These are phyloP conservation scores for Acanthosoma haemorrhoidale DNA, from an alignment of 2,888 invertebrate genomes.

Conservation along the genomic window DNA sequence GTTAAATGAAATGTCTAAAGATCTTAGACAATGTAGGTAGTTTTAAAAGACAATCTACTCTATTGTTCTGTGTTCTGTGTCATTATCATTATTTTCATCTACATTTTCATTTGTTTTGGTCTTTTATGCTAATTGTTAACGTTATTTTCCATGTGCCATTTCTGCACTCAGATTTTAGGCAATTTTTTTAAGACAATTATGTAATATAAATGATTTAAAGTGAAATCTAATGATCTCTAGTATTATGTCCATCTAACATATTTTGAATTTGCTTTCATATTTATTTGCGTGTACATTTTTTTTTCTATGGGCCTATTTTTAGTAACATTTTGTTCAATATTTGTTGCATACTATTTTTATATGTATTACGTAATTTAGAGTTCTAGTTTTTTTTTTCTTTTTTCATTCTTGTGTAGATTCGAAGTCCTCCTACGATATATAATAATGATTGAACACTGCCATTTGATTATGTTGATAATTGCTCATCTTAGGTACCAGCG, in stretches of 20 bases:
- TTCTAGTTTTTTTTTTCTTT: constrained; percentile 20
- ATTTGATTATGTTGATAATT: constrained; percentile 24
- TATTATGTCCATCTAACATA: constrained; percentile 31
- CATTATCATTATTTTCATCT: background rate
- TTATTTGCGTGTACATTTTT: constrained; percentile 25
- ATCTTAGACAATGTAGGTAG: background rate
- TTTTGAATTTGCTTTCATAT: constrained; percentile 30
- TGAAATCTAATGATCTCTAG: constrained; percentile 34
- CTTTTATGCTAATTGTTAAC: too few relatives aligned
- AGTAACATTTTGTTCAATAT: constrained; percentile 11
- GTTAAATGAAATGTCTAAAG: constrained; percentile 5
- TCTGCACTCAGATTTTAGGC: constrained; percentile 15
- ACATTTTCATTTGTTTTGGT: background rate
- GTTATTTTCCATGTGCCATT: constrained; percentile 30
- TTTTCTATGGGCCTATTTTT: constrained; percentile 25
- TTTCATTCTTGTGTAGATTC: background rate
- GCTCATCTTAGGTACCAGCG: constrained; percentile 25
- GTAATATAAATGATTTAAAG: constrained; percentile 18
- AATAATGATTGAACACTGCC: constrained; percentile 25
- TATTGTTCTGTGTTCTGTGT: too few relatives aligned
- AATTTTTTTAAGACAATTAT: constrained; percentile 16
- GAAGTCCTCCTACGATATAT: background rate
- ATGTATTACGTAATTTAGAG: constrained; percentile 1
- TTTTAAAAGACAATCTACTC: constrained; percentile 9
- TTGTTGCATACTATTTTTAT: background rate